A percentile compares a stretch with the other conserved stretches of the same genome.
These are phyloP conservation scores for Hephaestus fuliginosus DNA, from an alignment of 2,797 vertebrate species.

Conservation along the genomic window DNA sequence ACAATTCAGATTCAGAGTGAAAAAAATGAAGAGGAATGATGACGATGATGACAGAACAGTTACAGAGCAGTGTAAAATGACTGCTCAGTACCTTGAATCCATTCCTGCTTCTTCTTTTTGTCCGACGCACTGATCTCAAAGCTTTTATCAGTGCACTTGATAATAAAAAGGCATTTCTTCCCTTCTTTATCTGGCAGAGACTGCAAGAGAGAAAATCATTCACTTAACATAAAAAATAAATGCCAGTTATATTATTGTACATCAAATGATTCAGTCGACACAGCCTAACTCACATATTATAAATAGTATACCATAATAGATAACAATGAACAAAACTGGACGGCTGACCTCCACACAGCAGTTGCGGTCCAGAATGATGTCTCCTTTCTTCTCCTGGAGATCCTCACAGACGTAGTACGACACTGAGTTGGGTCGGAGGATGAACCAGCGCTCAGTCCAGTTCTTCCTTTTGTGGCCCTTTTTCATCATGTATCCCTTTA, in stretches of 20 bases:
- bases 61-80: neutral
- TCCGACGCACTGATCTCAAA: slow-evolving; percentile 96
- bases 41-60: neutral
- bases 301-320: neutral
- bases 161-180: slow-evolving; percentile 94
- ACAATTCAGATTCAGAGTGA: neutral
- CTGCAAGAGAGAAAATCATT: slow-evolving; percentile 75
- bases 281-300: neutral
- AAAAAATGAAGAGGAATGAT: neutral
- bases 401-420: slow-evolving; percentile 94
- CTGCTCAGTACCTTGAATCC: slow-evolving; percentile 92
- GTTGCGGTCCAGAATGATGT: slow-evolving; percentile 89
- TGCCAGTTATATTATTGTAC: neutral
- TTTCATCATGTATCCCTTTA: slow-evolving; percentile 96
- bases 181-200: slow-evolving; percentile 95
- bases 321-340: neutral
- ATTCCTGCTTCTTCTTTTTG: slow-evolving; percentile 98
- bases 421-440: slow-evolving; percentile 90
- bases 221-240: neutral
- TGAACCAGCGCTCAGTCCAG: slow-evolving; percentile 98
- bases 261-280: neutral
- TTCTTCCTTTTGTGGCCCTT: slow-evolving; percentile 97
- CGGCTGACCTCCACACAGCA: slow-evolving; percentile 93
- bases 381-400: slow-evolving; percentile 92
- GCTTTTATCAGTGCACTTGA: slow-evolving; percentile 93